Evolutionary conservation across 2,113 vertebrate genomes (phyloP).

Genomic region (Chionomys nivalis): DNA sequence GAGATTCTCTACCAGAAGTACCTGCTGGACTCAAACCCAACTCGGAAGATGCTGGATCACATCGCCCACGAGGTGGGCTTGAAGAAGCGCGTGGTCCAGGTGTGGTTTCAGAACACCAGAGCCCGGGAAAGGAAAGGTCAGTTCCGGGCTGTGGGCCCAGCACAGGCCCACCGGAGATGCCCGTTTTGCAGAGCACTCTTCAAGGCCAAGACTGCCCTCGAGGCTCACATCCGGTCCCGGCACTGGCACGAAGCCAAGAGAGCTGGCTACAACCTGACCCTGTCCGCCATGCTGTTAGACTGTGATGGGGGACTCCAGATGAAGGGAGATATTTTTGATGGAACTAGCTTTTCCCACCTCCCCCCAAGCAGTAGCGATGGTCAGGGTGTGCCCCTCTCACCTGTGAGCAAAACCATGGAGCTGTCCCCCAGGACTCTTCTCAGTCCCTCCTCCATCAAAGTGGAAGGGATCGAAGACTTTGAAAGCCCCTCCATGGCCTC

Average conservation of each 20-base stretch:
- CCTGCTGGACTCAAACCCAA: constrained; percentile 97
- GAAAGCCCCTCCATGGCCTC: constrained; percentile 97
- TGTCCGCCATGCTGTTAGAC: constrained; percentile 94
- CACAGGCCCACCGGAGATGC: constrained; percentile 97
- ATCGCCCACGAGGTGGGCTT: constrained; percentile 99
- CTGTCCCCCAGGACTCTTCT: constrained; percentile 95
- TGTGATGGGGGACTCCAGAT: constrained; percentile 93
- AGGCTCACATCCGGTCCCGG: constrained; percentile 98
- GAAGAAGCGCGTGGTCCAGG: constrained; percentile 99
- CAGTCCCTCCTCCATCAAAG: constrained; percentile 98
- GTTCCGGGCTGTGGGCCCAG: constrained; percentile 97
- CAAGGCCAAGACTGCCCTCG: constrained; percentile 98
- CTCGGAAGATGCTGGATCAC: constrained; percentile 99
- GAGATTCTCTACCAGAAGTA: constrained; percentile 99
- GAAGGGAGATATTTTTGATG: constrained; percentile 95
- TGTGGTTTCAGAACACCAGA: constrained; percentile 99
- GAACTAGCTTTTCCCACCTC: constrained; percentile 91
- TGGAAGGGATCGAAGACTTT: constrained; percentile 98
- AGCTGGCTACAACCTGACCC: constrained; percentile 96
- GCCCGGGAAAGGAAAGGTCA: constrained; percentile 98
- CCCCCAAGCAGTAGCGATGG: constrained; percentile 90
- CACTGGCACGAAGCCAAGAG: constrained; percentile 99
- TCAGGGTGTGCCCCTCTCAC: constrained; percentile 95
- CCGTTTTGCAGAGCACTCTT: constrained; percentile 98
- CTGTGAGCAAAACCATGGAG: constrained; percentile 95